A percentile compares a stretch with the other conserved stretches of the same genome.
Conservation (phyloP, 2,797 vertebrate species). For the Pteropus rufus region DNA sequence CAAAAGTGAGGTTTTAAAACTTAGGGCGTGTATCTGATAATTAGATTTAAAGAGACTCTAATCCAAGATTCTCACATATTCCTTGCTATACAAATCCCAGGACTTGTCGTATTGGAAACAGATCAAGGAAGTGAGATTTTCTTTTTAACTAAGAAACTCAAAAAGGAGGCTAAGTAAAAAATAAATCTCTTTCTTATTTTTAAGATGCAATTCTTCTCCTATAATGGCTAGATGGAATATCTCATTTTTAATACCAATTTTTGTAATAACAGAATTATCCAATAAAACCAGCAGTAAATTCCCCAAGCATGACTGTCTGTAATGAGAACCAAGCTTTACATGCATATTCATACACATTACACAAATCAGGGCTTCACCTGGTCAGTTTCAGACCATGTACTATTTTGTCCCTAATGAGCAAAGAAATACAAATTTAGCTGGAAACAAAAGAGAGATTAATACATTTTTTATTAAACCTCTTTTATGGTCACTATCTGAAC, state of each 20-base stretch:
- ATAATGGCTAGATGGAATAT: not conserved
- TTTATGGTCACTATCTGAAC: not conserved
- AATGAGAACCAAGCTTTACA: not conserved
- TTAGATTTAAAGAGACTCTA: not conserved
- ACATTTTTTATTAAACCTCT: not conserved
- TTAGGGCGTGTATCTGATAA: not conserved
- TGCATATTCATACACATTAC: not conserved
- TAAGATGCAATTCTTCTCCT: not conserved
- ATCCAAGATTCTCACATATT: not conserved
- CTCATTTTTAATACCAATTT: constrained; percentile 27
- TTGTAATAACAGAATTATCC: not conserved
- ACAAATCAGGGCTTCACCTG: not conserved
- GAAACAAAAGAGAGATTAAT: not conserved
- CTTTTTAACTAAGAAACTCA: not conserved
- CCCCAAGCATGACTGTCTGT: not conserved
- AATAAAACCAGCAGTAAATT: not conserved
- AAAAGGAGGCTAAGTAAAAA: not conserved
- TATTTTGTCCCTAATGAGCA: not conserved
- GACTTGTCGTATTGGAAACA: not conserved
- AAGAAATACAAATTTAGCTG: constrained; percentile 27
- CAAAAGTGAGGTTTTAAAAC: constrained; percentile 29
- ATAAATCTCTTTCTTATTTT: constrained; percentile 8
- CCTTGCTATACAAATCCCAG: not conserved
- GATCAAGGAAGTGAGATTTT: not conserved
- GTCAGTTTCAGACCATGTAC: not conserved